A percentile compares a stretch with the other conserved stretches of the same genome.
Conservation (phyloP, 1,140 invertebrate genomes). For the Drosophila setifemur region DNA sequence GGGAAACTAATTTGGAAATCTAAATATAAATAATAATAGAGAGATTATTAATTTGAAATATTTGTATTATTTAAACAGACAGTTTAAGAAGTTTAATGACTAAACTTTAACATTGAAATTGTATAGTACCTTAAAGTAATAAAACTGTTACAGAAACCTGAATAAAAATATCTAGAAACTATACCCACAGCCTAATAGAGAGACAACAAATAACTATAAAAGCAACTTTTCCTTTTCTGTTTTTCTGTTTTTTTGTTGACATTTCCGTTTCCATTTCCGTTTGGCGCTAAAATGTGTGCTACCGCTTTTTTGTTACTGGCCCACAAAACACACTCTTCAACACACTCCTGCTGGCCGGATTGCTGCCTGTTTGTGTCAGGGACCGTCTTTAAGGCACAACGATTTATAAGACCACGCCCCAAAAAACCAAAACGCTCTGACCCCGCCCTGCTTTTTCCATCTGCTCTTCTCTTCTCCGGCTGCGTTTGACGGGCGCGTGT, state of each 20-base stretch:
- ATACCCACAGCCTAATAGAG: background rate
- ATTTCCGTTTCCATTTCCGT: conserved; percentile 55
- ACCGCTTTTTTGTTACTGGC: conserved; percentile 41
- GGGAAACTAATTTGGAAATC: too few species aligned
- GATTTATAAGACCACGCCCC: conserved; percentile 60
- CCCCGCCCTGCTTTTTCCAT: conserved; percentile 34
- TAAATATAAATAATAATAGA: too few species aligned
- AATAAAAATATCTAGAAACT: background rate
- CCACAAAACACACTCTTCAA: background rate
- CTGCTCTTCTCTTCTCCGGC: too few species aligned
- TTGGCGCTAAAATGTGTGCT: conserved; percentile 68
- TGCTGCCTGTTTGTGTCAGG: conserved; percentile 51
- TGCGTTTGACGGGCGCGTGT: conserved; percentile 65
- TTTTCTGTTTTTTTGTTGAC: conserved; percentile 34
- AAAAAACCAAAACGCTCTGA: conserved; percentile 11
- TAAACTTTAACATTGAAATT: too few species aligned
- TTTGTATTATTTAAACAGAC: too few species aligned
- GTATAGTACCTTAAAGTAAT: too few species aligned
- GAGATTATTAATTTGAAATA: too few species aligned
- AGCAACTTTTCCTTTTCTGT: conserved; percentile 6
- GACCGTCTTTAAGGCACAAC: conserved; percentile 54
- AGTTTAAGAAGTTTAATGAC: too few species aligned
- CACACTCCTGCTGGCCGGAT: background rate
- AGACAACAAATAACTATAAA: conserved; percentile 25
- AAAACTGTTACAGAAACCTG: background rate